Evolutionary conservation across 1,140 invertebrate genomes (phyloP), one percentile per base, ranked within the genome.

Genomic region (Drosophila rufa): DNA sequence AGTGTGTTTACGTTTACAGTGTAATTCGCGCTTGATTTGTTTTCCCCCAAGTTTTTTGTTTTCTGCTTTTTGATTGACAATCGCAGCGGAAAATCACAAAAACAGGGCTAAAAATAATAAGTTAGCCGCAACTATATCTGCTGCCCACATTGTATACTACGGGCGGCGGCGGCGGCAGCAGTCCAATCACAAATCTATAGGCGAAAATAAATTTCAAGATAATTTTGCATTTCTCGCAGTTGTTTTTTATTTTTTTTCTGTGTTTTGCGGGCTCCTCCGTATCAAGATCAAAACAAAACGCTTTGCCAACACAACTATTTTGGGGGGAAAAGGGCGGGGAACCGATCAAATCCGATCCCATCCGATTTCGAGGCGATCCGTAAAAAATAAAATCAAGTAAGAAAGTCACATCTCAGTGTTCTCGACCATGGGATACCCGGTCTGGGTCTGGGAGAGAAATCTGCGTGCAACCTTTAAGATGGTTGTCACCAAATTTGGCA

Each of bases 241-340:
- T 56, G 4, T 42, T 48, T 38, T 19, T 65, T 15, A 43, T 6
- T 40, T 22, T 40, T 50, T 33, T 36, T 38, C 64, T 59, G 65
- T 50, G 71, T 71, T 58, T 51, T 30, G 51, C 50, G 25, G 22
- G 48, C 51, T 36, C 14, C 64, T 81, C 74, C 27, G 27, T 87
- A 86, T 86, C 79, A 86, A 87, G 83, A 86, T 86, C 75, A 77
- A 81, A 86, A 78, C 73, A 76, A 86, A 75, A 48, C 73, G 48
- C 40, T 48, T 65, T 48, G 62, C 42, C 75, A 77, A 50, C 61
- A 60, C 55, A 75, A 76, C 50, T 76, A 76, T 53, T 51, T 47
- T 27, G 33, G 11, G 25, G 19, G 14, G 45, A 27, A 27, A 55
- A 36, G 40, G 40, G 25, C 53, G 40, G 40, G 67, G 17, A 65